phyloP scores from a whole-genome alignment of 2,797 vertebrate species.

The Masticophis lateralis region DNA sequence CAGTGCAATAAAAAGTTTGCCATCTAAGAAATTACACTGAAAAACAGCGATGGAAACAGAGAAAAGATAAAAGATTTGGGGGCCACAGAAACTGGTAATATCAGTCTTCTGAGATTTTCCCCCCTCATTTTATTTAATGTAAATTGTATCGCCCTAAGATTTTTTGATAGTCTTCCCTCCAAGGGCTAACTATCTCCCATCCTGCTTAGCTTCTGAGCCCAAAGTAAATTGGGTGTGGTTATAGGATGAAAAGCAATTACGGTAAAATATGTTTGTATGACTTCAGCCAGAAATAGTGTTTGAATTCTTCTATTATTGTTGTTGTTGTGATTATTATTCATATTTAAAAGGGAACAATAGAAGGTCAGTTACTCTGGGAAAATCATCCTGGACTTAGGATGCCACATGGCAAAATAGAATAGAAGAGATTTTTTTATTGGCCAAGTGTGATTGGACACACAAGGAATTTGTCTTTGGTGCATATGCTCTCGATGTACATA shows the following conservation, averaged over 20 bases:
- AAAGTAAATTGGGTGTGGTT: neutral
- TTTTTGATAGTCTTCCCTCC: neutral
- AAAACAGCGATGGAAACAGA: neutral
- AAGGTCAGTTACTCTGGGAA: neutral
- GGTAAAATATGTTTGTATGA: neutral
- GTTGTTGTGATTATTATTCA: neutral
- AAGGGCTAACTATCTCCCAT: neutral
- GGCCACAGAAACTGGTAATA: neutral
- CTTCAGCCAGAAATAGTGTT: neutral
- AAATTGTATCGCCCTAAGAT: neutral
- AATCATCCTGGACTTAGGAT: neutral
- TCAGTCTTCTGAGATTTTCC: neutral
- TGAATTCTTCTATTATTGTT: neutral
- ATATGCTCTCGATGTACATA: too few relatives aligned
- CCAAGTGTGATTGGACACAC: too few relatives aligned
- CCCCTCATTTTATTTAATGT: neutral
- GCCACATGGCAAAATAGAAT: neutral
- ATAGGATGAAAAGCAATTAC: neutral
- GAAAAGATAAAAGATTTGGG: neutral
- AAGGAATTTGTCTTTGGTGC: too few relatives aligned
- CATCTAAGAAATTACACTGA: neutral
- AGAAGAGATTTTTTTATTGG: too few relatives aligned
- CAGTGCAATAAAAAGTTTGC: neutral
- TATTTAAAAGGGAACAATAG: neutral
- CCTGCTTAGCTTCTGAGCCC: neutral